Evolutionary conservation across 2,888 invertebrate species (phyloP), one percentile per base, ranked within the genome.

Genomic region (Hecatera dysodea): DNA sequence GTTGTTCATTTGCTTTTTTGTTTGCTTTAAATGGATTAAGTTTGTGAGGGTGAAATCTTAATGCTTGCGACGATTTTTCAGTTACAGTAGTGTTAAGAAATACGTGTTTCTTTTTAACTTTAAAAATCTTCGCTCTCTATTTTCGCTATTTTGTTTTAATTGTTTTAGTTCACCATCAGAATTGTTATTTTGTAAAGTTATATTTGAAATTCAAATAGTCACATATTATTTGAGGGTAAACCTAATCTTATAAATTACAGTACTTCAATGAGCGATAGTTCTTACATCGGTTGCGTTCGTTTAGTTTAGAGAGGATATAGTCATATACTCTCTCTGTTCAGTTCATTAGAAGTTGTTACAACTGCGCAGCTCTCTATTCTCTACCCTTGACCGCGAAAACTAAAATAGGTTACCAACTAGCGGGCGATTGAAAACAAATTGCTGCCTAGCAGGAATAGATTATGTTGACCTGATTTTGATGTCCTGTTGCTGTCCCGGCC

Each of bases 401-500:
- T 46, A 39, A 72, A 61, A 52, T 50, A 46, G 59, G 46, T 52
- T 72, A 36, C 15, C 5, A 52, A 68, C 12, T 46, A 29, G 27
- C 8, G 15, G 19, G 17, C 2, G 7, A 33, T 24, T 29, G 19
- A 9, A 53, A 55, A 70, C 52, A 70, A 70, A 5, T 8, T 33
- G n/a, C 11, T 36, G 2, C 9, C 17, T 29, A 11, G 4, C 42
- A 50, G 42, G 12, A 56, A 33, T 29, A 50, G 24, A 48, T 50
- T 22, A 53, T 12, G 29, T 36, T 80, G 75, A 60, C 80, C 80
- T 64, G 44, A 56, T 75, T 80, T 79, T 60, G 6, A 36, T 50
- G 36, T 60, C 27, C 36, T 50, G 48, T 50, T 48, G 64, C 22
- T 52, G 17, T 44, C 12, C 27, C 50, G 6, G 24, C 24, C 42